A percentile compares a stretch with the other conserved stretches of the same genome.
These are phyloP conservation scores for Oeneis ivallda DNA, from an alignment of 2,888 invertebrate genomes.

Conservation along the genomic window DNA sequence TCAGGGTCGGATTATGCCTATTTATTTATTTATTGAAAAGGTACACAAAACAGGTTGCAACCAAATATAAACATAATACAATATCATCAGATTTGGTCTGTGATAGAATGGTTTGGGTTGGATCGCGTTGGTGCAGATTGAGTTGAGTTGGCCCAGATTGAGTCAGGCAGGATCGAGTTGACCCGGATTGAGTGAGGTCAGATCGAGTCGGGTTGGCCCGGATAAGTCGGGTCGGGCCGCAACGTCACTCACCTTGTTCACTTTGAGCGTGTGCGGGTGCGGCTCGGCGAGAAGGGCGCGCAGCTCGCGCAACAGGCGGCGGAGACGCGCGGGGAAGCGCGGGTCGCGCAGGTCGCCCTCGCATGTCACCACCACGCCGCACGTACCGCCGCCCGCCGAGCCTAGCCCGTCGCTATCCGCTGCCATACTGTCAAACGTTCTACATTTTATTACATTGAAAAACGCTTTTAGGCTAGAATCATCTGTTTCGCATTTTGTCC, in stretches of 20 bases:
- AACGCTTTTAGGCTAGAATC: no score
- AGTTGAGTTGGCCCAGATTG: no score
- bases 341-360: conserved; percentile 95
- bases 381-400: conserved; percentile 91
- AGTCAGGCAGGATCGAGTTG: no score
- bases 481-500: no score
- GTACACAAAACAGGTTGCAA: no score
- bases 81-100: not conserved
- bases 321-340: conserved; percentile 90
- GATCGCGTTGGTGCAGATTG: no score
- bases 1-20: no score
- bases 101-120: not conserved
- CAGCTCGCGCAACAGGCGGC: conserved; percentile 88
- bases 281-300: conserved; percentile 87
- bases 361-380: conserved; percentile 95
- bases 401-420: conserved; percentile 89
- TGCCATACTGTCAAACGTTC: conserved; percentile 83
- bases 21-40: no score
- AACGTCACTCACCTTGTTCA: conserved; percentile 78
- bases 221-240: not conserved
- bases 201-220: not conserved
- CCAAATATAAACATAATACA: no score
- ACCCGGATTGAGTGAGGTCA: no score
- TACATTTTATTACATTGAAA: not conserved
- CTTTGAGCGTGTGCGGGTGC: conserved; percentile 83